These are phyloP conservation scores for Dascillus cervinus DNA, from an alignment of 2,888 invertebrate genomes.

Conservation along the genomic window DNA sequence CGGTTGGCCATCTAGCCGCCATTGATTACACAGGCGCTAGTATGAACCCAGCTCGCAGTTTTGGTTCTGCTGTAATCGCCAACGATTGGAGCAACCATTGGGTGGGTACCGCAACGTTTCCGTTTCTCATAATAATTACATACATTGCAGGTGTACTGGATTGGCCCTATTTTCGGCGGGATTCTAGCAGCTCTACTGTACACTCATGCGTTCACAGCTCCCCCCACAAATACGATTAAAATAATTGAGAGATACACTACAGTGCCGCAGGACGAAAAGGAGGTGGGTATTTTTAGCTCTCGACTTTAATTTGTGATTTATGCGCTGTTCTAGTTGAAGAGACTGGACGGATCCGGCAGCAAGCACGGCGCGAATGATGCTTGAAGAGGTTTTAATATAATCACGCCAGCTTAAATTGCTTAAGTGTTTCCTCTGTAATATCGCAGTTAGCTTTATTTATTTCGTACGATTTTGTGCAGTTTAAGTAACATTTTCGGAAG, in stretches of 20 bases:
- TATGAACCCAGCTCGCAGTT: conserved; percentile 88
- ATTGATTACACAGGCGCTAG: conserved; percentile 81
- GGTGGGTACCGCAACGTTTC: conserved; percentile 58
- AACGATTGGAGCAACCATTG: conserved; percentile 73
- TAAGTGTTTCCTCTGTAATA: no score
- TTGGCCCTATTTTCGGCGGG: conserved; percentile 78
- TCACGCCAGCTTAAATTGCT: no score
- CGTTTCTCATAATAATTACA: no score
- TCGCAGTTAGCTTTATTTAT: no score
- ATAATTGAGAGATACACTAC: conserved; percentile 49
- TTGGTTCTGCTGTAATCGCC: conserved; percentile 78
- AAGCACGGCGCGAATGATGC: not conserved
- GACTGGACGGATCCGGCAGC: not conserved
- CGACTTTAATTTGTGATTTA: not conserved
- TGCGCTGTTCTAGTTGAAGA: not conserved
- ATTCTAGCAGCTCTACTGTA: conserved; percentile 70
- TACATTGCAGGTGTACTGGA: conserved; percentile 74
- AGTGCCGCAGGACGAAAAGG: conserved; percentile 56
- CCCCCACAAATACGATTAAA: conserved; percentile 39
- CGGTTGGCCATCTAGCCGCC: conserved; percentile 75
- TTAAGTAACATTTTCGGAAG: no score
- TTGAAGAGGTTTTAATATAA: no score
- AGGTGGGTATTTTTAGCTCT: conserved; percentile 44
- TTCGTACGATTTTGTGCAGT: no score
- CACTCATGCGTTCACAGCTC: conserved; percentile 53